Evolutionary conservation across 37 sponge, comb jelly and placozoan genomes (phyloP).

Genomic region (Tethya wilhelma): DNA sequence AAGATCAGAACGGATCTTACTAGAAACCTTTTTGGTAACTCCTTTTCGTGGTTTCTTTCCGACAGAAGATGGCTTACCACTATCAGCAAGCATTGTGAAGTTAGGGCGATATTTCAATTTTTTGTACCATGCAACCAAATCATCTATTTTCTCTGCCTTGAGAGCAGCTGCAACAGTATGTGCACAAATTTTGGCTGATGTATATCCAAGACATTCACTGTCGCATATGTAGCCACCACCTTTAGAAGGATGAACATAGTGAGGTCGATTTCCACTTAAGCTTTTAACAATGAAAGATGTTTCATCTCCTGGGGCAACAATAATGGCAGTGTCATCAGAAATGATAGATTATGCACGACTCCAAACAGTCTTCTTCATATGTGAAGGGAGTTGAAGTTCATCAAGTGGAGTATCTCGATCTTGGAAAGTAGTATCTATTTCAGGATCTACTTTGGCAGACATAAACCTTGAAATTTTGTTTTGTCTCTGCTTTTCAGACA

Average conservation of each 20-base stretch:
- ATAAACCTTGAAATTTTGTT: constrained; percentile 10
- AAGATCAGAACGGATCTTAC: not conserved
- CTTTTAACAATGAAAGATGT: not conserved
- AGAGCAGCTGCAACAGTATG: constrained; percentile 5
- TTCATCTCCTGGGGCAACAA: constrained; percentile 2
- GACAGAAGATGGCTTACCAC: not conserved
- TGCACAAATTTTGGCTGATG: not conserved
- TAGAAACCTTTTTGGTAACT: not conserved
- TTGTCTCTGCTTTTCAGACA: constrained; percentile 25
- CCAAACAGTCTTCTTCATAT: constrained; percentile 1
- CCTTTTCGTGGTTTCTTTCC: constrained; percentile 10
- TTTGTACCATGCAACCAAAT: not conserved
- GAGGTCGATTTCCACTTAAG: not conserved
- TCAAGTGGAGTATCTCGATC: not conserved
- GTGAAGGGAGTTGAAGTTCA: not conserved
- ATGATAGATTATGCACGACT: not conserved
- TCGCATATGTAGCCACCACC: not conserved
- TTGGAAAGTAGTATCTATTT: not conserved
- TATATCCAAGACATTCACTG: not conserved
- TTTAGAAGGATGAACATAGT: constrained; percentile 1
- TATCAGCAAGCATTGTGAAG: not conserved
- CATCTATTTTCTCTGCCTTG: not conserved
- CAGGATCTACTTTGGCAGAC: not conserved
- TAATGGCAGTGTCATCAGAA: not conserved
- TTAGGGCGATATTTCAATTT: not conserved